These are phyloP conservation scores for Dione juno DNA, from an alignment of 2,888 invertebrate genomes.

Conservation along the genomic window DNA sequence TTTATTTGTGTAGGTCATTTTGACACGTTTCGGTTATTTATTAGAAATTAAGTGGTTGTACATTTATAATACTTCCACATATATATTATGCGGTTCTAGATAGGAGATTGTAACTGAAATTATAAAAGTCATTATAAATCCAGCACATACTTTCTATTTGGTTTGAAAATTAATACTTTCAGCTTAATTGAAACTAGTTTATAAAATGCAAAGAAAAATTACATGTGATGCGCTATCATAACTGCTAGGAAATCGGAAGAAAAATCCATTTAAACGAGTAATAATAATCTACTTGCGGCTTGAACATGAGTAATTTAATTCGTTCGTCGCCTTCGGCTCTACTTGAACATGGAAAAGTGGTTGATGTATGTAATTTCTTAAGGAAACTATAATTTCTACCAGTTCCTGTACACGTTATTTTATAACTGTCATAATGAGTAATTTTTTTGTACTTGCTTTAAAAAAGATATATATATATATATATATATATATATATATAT, in stretches of 20 bases:
- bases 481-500: too few relatives aligned
- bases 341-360: conserved; percentile 5
- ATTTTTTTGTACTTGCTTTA: neutral
- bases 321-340: conserved; percentile 21
- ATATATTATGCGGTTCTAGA: neutral
- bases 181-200: conserved; percentile 54
- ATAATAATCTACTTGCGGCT: conserved; percentile 27
- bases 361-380: conserved; percentile 4
- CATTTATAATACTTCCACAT: neutral
- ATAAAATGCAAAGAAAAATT: conserved; percentile 36
- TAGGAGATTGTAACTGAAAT: neutral
- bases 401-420: neutral
- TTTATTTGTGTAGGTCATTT: conserved; percentile 6
- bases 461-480: too few relatives aligned
- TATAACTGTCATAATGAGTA: neutral
- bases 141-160: conserved; percentile 63
- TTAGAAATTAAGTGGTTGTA: neutral
- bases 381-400: conserved; percentile 12
- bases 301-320: conserved; percentile 23
- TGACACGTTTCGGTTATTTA: neutral
- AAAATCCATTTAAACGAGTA: conserved; percentile 33
- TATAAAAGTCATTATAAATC: neutral
- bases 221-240: conserved; percentile 37
- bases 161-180: conserved; percentile 69
- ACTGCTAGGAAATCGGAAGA: conserved; percentile 41